Base-by-base conservation (phyloP, 2,797 vertebrate species). In the Spheniscus humboldti region DNA sequence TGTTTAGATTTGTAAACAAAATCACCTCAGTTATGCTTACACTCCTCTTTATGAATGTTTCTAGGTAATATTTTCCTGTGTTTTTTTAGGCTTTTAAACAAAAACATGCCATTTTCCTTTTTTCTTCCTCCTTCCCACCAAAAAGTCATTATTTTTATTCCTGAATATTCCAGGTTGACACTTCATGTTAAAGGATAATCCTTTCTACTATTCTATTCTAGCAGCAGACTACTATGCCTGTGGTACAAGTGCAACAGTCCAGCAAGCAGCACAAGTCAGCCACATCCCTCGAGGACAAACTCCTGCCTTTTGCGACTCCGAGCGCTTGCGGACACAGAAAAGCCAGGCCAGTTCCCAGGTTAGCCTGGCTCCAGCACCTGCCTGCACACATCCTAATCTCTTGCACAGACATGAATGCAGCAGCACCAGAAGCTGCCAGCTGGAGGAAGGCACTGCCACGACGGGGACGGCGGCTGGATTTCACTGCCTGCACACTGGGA, bases 391-490 rank as follows among this genome's bases (percentile, higher is more conserved):
- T 37, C 23, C 33, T 23, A 5, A 27, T 20, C 39, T 14, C 57
- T 37, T 18, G 39, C 57, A 63, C 17, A 45, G 20, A 45, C 14
- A 35, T 0, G 10, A 71, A 15, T 2, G 6, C 35, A n/a, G 55
- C 31, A 33, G 64, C 28, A 25, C 45, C 47, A 62, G 47, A 71
- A 71, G 37, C 45, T 71, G 31, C 12, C 56, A 35, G 47, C 13
- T 30, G 11, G 20, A 39, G 16, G 25, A 72, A 35, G 16, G 67
- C 55, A 28, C 18, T 69, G 55, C 45, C 35, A 18, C 4, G 8
- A 19, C 1, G 3, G 19, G 31, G 67, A 43, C 1, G 0, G 16
- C 1, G 1, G 19, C 25, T 31, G 37, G 31, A 25, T 82, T 53
- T 62, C 56, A 11, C 56, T 16, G 37, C 43, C 43, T 15, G 18